Evolutionary conservation across 2,888 invertebrate genomes (phyloP).

Genomic region (Lydus trimaculatus): DNA sequence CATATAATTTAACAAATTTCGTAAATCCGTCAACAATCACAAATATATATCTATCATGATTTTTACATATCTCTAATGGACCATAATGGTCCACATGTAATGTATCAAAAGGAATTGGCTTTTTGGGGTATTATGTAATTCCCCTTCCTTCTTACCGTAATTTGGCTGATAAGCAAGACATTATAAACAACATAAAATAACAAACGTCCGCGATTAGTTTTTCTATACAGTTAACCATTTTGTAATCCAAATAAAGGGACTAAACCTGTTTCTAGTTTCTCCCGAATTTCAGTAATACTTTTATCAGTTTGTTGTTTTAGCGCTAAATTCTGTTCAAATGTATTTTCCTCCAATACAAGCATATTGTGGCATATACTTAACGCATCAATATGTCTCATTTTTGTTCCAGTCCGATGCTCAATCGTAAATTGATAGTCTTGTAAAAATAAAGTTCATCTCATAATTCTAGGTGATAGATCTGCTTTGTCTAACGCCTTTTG

Average conservation of each 20-base stretch:
- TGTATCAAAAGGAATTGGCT: conserved; percentile 18
- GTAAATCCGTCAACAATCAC: conserved; percentile 51
- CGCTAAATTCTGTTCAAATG: not conserved
- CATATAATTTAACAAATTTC: conserved; percentile 3
- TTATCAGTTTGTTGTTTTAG: not conserved
- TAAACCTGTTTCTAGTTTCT: too few species aligned
- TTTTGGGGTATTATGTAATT: conserved; percentile 56
- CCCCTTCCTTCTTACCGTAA: conserved; percentile 45
- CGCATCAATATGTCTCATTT: conserved; percentile 5
- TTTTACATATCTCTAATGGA: conserved; percentile 22
- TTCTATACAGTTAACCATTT: too few species aligned
- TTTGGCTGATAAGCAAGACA: conserved; percentile 35
- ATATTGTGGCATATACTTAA: conserved; percentile 7
- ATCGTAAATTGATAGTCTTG: not conserved
- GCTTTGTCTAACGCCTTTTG: conserved; percentile 31
- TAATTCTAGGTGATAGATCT: conserved; percentile 28
- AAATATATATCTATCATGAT: conserved; percentile 48
- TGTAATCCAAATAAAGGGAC: too few species aligned
- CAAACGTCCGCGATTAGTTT: too few species aligned
- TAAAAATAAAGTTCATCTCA: conserved; percentile 17
- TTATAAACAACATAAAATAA: conserved; percentile 44
- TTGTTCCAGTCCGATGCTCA: not conserved
- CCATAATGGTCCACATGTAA: conserved; percentile 34
- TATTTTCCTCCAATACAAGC: not conserved
- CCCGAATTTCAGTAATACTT: too few species aligned